phyloP scores from a whole-genome alignment of 2,113 vertebrate genomes.

The Dasypus novemcinctus region DNA sequence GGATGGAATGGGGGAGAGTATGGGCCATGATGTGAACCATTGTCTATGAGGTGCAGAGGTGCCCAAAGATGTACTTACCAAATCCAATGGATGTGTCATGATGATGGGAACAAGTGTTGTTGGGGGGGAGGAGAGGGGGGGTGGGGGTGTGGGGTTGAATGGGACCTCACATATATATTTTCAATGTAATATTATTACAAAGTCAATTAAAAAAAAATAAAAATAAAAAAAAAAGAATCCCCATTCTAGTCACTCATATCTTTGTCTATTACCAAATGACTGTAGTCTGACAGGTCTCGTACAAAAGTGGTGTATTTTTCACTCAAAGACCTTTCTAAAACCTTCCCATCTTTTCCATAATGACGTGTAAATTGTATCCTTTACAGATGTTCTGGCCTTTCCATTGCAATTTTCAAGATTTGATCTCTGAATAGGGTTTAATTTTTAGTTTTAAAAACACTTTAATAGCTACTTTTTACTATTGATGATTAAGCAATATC shows the following conservation, averaged over 20 bases:
- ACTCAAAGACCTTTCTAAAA: background rate
- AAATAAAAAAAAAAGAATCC: too few relatives aligned
- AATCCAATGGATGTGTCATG: too few relatives aligned
- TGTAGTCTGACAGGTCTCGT: background rate
- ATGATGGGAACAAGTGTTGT: too few relatives aligned
- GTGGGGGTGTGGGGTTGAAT: too few relatives aligned
- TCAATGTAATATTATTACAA: too few relatives aligned
- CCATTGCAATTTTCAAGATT: background rate
- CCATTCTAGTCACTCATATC: background rate
- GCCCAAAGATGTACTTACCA: too few relatives aligned
- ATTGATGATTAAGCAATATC: background rate
- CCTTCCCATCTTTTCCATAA: background rate
- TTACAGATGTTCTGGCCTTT: constrained; percentile 21
- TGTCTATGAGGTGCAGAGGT: too few relatives aligned
- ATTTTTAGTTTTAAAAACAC: constrained; percentile 39
- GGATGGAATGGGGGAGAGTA: too few relatives aligned
- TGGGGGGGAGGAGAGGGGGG: too few relatives aligned
- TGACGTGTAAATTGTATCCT: background rate
- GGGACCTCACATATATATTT: too few relatives aligned
- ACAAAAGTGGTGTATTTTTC: background rate
- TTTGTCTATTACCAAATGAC: background rate
- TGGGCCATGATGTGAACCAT: too few relatives aligned
- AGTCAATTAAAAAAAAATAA: too few relatives aligned
- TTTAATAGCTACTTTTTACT: constrained; percentile 23
- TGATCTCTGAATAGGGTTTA: constrained; percentile 24